Evolutionary conservation across 2,797 vertebrate species (phyloP), one percentile per base, ranked within the genome.

Genomic region (Miichthys miiuy): DNA sequence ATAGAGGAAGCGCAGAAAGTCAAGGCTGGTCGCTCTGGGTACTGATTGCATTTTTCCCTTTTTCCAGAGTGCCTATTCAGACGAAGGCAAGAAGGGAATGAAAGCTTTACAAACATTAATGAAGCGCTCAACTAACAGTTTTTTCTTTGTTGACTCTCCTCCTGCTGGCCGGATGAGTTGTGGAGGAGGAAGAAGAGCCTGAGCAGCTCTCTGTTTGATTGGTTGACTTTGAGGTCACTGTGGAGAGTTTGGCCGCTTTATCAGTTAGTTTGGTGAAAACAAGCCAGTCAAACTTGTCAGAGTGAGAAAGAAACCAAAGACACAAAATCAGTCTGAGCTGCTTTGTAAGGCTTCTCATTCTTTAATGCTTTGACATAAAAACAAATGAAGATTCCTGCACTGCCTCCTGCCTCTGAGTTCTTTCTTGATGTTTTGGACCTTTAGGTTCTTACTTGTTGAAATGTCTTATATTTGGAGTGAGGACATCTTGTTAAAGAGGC

Each of bases 181-280:
- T 94, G 87, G 96, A 97, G 93, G 97, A 97, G 87, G 96, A 94
- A 81, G 95, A 96, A 63, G 96, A 93, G 68, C 95, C 96, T 94
- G 95, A 97, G 81, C 74, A 51, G 77, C 80, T 79, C 79, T 84
- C 58, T 16, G 58, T 86, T 83, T 88, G 89, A 91, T 89, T 87
- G 86, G 84, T 87, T 91, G 89, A 91, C 87, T 91, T 9, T 64
- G 72, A 71, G 89, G 89, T 92, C 85, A 89, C 57, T 17, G 20
- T 83, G 57, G 79, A 92, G 79, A 75, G 82, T 89, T 86, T 65
- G 80, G 74, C 81, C 68, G 80, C 81, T 87, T 87, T 23, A 80
- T 84, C 54, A 20, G 48, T 72, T 70, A 76, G 77, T 87, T 88
- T 84, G 75, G 56, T 72, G 34, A 84, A 90, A 89, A 88, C 65